A percentile compares a stretch with the other conserved stretches of the same genome.
phyloP scores from a whole-genome alignment of 2,888 invertebrate genomes.

The Ashinkailepas kermadecensis region DNA sequence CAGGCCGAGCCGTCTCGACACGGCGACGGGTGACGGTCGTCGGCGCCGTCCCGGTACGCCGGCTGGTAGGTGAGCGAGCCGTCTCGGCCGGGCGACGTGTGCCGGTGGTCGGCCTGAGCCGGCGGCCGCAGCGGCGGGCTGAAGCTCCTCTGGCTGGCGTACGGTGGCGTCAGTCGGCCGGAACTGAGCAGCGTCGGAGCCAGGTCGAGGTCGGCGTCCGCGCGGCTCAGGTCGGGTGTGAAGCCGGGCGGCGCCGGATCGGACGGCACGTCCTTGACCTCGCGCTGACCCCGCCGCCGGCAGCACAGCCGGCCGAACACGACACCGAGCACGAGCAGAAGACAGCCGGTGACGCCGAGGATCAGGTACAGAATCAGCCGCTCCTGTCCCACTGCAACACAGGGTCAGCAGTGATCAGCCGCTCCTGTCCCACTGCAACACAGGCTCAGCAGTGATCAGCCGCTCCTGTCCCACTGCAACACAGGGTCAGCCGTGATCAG shows the following conservation, averaged over 20 bases:
- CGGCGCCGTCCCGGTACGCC: background rate
- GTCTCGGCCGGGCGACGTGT: too few relatives aligned
- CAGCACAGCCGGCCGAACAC: background rate
- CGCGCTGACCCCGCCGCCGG: background rate
- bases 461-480: too few relatives aligned
- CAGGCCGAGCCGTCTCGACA: too few relatives aligned
- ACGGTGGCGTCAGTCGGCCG: background rate
- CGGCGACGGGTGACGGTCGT: background rate
- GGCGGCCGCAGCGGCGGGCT: background rate
- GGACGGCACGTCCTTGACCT: background rate
- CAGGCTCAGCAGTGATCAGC: background rate
- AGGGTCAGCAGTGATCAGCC: conserved; percentile 26
- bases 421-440: background rate
- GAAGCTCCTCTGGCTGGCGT: background rate
- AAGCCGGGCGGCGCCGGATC: background rate
- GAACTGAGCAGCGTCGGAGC: background rate
- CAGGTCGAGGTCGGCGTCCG: background rate
- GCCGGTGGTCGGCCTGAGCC: too few relatives aligned
- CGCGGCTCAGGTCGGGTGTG: background rate
- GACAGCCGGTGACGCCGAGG: conserved; percentile 47
- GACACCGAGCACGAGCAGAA: background rate
- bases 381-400: conserved; percentile 60
- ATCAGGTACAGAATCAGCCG: conserved; percentile 76
- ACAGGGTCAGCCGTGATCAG: conserved; percentile 51
- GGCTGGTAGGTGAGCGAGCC: too few relatives aligned